Evolutionary conservation across 2,113 vertebrate genomes (phyloP), one percentile per base, ranked within the genome.

Genomic region (Plestiodon gilberti): DNA sequence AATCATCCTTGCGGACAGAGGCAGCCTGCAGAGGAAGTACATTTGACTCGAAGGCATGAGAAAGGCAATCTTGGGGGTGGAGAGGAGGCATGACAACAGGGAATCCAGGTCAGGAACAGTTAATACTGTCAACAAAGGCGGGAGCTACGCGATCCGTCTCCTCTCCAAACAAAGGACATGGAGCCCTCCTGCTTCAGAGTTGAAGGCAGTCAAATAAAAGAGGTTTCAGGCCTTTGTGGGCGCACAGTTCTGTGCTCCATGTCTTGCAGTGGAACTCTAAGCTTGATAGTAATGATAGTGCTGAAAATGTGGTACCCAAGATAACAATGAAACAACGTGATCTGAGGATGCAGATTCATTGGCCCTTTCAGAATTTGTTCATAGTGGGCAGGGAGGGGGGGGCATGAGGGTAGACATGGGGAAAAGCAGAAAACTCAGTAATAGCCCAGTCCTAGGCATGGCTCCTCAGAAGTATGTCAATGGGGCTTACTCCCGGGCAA

Each of bases 81-180:
- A 40, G 33, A 33, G 0, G 5, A 2, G 40, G 79, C 6, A 4
- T 30, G 22, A 43, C 4, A 33, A 6, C n/a, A 57, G 65, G 67
- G 48, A 82, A 83, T 61, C 82, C 82, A 83, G 70, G 25, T n/a
- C 55, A 62, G 82, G 59, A 62, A 48, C 57, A 84, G 59, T 75
- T 64, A 33, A 84, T 64, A 38, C 57, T 76, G 38, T 28, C 48
- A 13, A 75, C 35, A 62, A 33, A 64, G 38, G 59, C 28, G 10
- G 1, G 33, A 10, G 55, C 22, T 30, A 17, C 61, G 33, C 15
- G 6, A 48, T 52, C 20, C 15, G 28, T 20, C 2, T 43, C 30
- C 28, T n/a, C 48, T 61, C 2, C 43, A 74, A 74, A 75, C 30
- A 8, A 2, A 64, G 57, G 30, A n/a, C n/a, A 43, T 62, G 18